Base-by-base conservation (phyloP, 2,888 invertebrate species). In the Parochlus steinenii region DNA sequence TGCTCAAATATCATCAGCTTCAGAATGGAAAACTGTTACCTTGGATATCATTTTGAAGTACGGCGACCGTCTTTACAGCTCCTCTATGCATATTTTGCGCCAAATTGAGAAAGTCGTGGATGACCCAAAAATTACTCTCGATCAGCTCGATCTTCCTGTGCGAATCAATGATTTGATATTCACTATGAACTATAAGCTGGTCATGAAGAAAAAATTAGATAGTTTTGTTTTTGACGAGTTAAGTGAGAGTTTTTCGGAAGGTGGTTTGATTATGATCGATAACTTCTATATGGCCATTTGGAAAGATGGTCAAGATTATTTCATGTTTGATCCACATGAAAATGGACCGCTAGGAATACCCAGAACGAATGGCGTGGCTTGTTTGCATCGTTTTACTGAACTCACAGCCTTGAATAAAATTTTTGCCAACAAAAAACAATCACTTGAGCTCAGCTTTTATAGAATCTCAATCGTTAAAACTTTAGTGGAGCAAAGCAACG, bases 41-140 rank as follows among this genome's bases (percentile, higher is more conserved):
- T 48, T 76, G 4, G 71, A 74, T 48, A 62, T 65, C 1, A 58
- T 74, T 3, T 45, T 75, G 7, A 68, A 67, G 43, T 73, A 74
- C 40, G 76, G 75, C 0, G 74, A 76, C 50, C 49, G 66, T 0
- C 48, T 76, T 3, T 65, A 70, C 46, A 65, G 65, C 0, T 56
- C 61, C 45, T 63, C 67, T 0, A 45, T 61, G 26, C 53, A 5
- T 8, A n/a, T 4, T 3, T 14, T 6, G 11, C 3, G 14, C 7
- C 22, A 22, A 44, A 12, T 33, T 41, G 6, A 43, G 48, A 5
- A 46, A 42, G 18, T 45, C 46, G 29, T 20, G 30, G 22, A 14
- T 15, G 11, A n/a, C n/a, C n/a, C n/a, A n/a, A n/a, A n/a, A n/a
- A n/a, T n/a, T n/a, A 44, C 26, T 40, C 40, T 8, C 38, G 31